Base-by-base conservation (phyloP, 2,888 invertebrate species). In the Phanerotoma sp. region DNA sequence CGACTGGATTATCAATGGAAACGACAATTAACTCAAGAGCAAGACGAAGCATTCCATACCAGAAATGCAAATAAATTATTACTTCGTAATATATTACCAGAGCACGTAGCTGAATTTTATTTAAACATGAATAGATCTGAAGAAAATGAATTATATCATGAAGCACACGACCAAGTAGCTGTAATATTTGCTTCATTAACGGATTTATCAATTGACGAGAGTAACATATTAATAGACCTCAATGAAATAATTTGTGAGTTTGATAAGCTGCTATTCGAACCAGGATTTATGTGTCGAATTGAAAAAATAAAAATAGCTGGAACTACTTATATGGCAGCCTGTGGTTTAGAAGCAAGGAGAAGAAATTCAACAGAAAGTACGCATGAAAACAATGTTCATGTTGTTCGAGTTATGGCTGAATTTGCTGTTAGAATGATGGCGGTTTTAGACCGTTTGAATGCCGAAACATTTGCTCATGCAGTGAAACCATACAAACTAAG, bases 241-340 rank as follows among this genome's bases (percentile, higher is more conserved):
- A 95, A 97, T 74, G 88, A 92, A 78, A 92, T 96, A 38, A 94
- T 96, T 62, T 90, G 91, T 30, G 93, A 93, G 74, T 96, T 96
- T 77, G 96, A 97, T 77, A 87, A 92, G 84, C 74, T 93, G 52
- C 79, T 93, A 4, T 83, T 86, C 38, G 80, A 83, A 51, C 78
- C 82, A 1, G 79, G 86, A 47, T 85, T 84, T 6, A 79, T 84
- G 55, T 66, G 71, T 49, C 84, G 87, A 66, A 88, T 98, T 7
- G 97, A 98, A 77, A 97, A 97, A 79, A 97, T 97, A 30, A 97
- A 97, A 81, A 89, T 97, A 51, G 94, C 96, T 42, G 95, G 94
- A 10, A 93, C 93, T 83, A 96, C 96, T 0, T 97, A 96, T 69
- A 96, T 97, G 96, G 96, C 96, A 2, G 96, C 96, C 1, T 93